Percentiles rank a stretch among this genome's conserved stretches.
phyloP scores from a whole-genome alignment of 2,888 invertebrate genomes.

The Patella ulyssiponensis region DNA sequence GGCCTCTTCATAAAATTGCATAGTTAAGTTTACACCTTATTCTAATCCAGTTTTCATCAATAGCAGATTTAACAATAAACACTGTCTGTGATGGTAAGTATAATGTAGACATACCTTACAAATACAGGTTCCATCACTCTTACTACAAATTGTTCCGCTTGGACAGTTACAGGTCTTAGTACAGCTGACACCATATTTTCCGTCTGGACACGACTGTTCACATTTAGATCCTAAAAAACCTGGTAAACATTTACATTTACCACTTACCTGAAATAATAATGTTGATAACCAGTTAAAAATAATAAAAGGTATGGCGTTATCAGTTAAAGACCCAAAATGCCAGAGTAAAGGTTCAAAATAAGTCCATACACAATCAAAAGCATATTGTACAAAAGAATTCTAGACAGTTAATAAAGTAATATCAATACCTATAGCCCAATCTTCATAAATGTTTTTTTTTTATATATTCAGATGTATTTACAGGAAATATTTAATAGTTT shows the following conservation, averaged over 20 bases:
- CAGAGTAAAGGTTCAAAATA: not conserved
- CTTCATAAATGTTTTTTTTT: too few species aligned
- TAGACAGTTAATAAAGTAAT: too few species aligned
- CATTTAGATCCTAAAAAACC: conserved; percentile 47
- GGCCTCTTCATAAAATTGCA: too few species aligned
- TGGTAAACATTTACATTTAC: conserved; percentile 47
- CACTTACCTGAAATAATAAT: conserved; percentile 33
- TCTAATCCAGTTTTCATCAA: not conserved
- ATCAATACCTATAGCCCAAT: too few species aligned
- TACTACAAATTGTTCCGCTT: conserved; percentile 43
- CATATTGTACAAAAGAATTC: too few species aligned
- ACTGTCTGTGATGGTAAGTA: not conserved
- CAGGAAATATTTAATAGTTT: too few species aligned
- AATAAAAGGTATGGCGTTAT: too few species aligned
- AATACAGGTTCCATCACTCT: conserved; percentile 46
- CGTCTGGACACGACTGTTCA: conserved; percentile 44
- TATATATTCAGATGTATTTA: too few species aligned
- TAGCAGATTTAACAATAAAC: not conserved
- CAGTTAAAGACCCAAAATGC: too few species aligned
- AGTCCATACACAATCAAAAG: not conserved
- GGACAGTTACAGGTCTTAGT: conserved; percentile 37
- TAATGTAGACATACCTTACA: conserved; percentile 37
- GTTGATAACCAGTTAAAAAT: too few species aligned
- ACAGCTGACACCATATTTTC: conserved; percentile 55
- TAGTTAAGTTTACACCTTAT: too few species aligned